Conservation (phyloP, 2,113 vertebrate species). For the Ondatra zibethicus region DNA sequence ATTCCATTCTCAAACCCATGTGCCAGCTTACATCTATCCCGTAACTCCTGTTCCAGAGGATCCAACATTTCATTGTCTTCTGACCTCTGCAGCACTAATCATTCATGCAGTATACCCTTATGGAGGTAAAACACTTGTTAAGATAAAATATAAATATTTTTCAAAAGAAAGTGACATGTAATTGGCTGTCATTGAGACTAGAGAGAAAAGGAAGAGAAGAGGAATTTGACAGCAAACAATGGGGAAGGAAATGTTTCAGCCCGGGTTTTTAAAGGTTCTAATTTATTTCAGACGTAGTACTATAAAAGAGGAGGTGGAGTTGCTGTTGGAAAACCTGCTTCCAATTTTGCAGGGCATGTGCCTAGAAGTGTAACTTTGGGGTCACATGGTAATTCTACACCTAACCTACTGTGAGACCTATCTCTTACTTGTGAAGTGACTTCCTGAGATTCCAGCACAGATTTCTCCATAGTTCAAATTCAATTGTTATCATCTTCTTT, state of each 20-base stretch:
- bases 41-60: neutral
- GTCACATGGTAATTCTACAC: neutral
- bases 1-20: neutral
- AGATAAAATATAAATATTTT: neutral
- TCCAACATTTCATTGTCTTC: neutral
- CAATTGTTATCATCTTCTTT: neutral
- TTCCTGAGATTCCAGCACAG: neutral
- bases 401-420: neutral
- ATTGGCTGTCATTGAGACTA: neutral
- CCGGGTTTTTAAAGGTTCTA: neutral
- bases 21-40: too few species aligned
- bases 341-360: neutral
- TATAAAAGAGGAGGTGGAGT: neutral
- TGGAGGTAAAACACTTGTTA: neutral
- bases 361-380: neutral
- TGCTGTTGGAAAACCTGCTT: neutral
- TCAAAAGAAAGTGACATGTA: neutral
- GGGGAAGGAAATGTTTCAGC: neutral
- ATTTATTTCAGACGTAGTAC: too few species aligned
- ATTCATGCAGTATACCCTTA: too few species aligned
- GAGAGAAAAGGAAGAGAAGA: neutral
- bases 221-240: neutral
- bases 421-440: neutral
- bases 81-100: neutral
- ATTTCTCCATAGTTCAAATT: neutral